A percentile compares a stretch with the other conserved stretches of the same genome.
These are phyloP conservation scores for Triops longicaudatus DNA, from an alignment of 1,140 invertebrate genomes.

Conservation along the genomic window DNA sequence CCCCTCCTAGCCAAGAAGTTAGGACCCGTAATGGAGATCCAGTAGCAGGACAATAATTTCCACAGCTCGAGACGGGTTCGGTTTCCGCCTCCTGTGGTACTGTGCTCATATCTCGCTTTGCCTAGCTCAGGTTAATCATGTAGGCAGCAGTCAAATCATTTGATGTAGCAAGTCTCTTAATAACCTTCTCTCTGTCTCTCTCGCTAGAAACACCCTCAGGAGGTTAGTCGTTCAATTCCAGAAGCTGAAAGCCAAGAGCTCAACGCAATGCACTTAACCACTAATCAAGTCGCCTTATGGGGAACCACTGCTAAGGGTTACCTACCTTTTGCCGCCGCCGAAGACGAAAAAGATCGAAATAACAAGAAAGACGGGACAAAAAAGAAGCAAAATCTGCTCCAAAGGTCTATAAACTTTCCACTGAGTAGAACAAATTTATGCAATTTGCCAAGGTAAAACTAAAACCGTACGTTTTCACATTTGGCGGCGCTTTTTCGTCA, in stretches of 20 bases:
- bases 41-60: slow-evolving; percentile 12
- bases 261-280: background rate
- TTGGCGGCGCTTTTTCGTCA: background rate
- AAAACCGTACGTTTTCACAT: background rate
- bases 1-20: too few relatives aligned
- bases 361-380: too few relatives aligned
- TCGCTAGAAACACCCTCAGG: background rate
- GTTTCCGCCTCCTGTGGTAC: background rate
- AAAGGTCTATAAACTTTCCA: too few relatives aligned
- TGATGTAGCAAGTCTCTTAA: slow-evolving; percentile 5
- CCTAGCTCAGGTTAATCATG: background rate
- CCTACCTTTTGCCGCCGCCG: background rate
- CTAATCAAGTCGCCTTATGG: slow-evolving; percentile 11
- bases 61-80: background rate
- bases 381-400: too few relatives aligned
- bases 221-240: slow-evolving; percentile 3
- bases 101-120: background rate
- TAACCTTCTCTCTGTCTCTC: background rate
- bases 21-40: background rate
- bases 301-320: background rate
- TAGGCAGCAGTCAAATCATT: background rate
- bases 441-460: background rate
- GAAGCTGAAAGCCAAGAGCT: background rate
- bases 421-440: background rate
- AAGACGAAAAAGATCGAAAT: too few relatives aligned